These are phyloP conservation scores for Taenioides sp. DNA, from an alignment of 2,797 vertebrate genomes.

Conservation along the genomic window DNA sequence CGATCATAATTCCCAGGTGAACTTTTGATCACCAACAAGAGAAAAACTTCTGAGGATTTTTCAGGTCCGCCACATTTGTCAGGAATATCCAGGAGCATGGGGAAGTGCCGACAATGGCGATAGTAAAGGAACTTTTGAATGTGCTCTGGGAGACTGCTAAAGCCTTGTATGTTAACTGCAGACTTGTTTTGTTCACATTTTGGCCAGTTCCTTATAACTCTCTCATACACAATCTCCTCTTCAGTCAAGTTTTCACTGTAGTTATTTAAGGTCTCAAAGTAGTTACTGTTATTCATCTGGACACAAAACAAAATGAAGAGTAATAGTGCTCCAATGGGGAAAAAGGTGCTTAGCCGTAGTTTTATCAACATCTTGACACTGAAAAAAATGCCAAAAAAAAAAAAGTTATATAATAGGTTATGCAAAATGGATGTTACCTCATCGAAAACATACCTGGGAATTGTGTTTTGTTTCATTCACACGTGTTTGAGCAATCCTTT, in stretches of 20 bases:
- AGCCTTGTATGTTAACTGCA: constrained; percentile 47
- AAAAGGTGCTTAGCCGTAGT: background rate
- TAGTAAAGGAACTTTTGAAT: constrained; percentile 80
- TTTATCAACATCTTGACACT: background rate
- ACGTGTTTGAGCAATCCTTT: too few relatives aligned
- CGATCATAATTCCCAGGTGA: constrained; percentile 80
- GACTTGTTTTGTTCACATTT: constrained; percentile 64
- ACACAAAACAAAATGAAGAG: background rate
- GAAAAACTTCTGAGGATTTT: constrained; percentile 70
- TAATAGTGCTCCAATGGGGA: background rate
- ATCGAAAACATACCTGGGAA: too few relatives aligned
- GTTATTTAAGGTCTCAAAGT: background rate
- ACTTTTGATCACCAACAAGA: constrained; percentile 85
- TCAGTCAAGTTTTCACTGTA: background rate
- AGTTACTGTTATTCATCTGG: background rate
- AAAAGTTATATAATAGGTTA: background rate
- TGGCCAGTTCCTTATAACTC: background rate
- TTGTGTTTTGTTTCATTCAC: too few relatives aligned
- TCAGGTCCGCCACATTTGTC: constrained; percentile 73
- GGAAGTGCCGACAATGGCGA: constrained; percentile 79
- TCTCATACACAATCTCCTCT: too few relatives aligned
- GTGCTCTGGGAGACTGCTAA: constrained; percentile 57
- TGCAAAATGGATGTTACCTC: too few relatives aligned
- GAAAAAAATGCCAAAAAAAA: background rate
- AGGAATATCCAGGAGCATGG: constrained; percentile 65